phyloP scores from a whole-genome alignment of 2,888 invertebrate species.

The Torymus auratus region DNA sequence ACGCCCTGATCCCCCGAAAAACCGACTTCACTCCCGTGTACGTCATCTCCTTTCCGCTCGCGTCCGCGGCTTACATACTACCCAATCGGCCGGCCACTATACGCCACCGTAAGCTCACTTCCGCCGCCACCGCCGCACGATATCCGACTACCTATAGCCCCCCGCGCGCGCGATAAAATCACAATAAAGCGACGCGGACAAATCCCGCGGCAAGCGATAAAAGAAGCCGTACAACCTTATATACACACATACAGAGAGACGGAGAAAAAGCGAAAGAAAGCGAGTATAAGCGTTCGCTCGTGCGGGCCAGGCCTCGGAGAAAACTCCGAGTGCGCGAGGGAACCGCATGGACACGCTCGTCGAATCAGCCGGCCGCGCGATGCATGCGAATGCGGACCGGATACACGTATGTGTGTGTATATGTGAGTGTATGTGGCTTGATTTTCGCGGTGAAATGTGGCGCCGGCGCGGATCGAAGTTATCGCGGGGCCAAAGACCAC shows the following conservation, averaged over 20 bases:
- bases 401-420: not conserved
- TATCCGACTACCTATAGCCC: no score
- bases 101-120: no score
- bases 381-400: constrained; percentile 29
- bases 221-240: constrained; percentile 16
- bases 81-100: constrained; percentile 20
- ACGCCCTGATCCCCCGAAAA: no score
- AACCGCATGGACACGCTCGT: constrained; percentile 41
- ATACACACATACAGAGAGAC: not conserved
- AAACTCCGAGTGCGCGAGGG: not conserved
- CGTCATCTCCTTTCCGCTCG: not conserved
- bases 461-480: constrained; percentile 47
- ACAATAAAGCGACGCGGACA: constrained; percentile 51
- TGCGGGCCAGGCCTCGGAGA: no score
- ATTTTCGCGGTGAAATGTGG: constrained; percentile 50
- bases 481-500: constrained; percentile 44
- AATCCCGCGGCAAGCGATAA: constrained; percentile 49
- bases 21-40: not conserved
- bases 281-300: no score
- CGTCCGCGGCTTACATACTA: not conserved
- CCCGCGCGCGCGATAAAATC: constrained; percentile 45
- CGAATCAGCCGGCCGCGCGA: constrained; percentile 30
- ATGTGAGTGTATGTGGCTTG: constrained; percentile 6
- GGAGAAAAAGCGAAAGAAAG: no score
- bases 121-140: no score